Base-by-base conservation (phyloP, 2,888 invertebrate species). In the Ectemnius lituratus region DNA sequence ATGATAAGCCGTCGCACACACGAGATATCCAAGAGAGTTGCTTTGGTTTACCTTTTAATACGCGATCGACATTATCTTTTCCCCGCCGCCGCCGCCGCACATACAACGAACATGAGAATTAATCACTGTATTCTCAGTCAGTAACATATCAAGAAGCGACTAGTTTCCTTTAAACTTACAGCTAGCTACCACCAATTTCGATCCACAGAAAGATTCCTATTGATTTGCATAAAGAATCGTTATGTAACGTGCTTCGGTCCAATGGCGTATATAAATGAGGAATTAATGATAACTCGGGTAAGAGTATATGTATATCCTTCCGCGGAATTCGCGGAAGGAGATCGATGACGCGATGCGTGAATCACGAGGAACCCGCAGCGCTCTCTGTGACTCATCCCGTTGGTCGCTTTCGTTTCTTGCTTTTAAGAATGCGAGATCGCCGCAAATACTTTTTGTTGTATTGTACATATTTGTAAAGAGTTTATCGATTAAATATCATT, bases 381-480 rank as follows among this genome's bases (percentile, higher is more conserved):
- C 52, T 52, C 56, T 20, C 27, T 27, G 67, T 52, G 52, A 14
- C 37, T 23, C 46, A 52, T 65, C 62, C 46, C 8, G 13, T 20
- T 20, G 59, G 47, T 67, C 67, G 62, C 62, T 58, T 20, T 16
- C 28, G 60, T 37, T 47, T 14, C 13, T 72, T 63, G 49, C 62
- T 60, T 71, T 62, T 23, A 37, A 11, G 37, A 23, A 61, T 52
- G 56, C 28, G 13, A 56, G 66, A 67, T 56, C 45, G 13, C 46
- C 14, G 37, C 18, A 65, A 23, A 58, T 46, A 68, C 59, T 79
- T 87, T 88, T 84, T 86, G 86, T 89, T 89, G 79, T 82, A 87
- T 87, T 87, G 88, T 90, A 89, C 79, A 89, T 90, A 90, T 87
- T 87, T 90, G 88, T 90, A 88, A 88, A 90, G 86, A 88, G 81